Evolutionary conservation across 2,797 vertebrate genomes (phyloP).

Genomic region (Geotria australis): DNA sequence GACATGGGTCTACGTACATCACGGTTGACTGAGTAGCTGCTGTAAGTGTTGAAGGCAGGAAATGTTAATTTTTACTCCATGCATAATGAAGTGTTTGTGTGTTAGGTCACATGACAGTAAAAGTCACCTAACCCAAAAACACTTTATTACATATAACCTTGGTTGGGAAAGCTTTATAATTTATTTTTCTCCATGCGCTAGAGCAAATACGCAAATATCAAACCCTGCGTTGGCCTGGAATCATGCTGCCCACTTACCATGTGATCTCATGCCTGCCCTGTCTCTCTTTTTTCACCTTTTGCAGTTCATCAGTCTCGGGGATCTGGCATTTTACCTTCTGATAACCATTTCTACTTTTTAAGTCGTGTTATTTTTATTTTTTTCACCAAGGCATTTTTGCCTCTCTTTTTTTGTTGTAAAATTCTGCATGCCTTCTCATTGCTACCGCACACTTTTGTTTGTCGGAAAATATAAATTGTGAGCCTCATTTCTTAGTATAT

Average conservation of each 20-base stretch:
- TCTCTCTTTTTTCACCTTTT: conserved; percentile 11
- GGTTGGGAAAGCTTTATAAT: too few species aligned
- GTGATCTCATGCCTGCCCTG: neutral
- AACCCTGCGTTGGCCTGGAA: neutral
- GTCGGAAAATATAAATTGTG: neutral
- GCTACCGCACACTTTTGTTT: neutral
- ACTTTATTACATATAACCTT: too few species aligned
- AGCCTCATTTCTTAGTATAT: too few species aligned
- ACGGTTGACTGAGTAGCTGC: too few species aligned
- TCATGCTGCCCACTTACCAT: neutral
- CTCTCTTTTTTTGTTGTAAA: conserved; percentile 4
- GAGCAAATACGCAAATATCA: too few species aligned
- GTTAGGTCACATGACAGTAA: too few species aligned
- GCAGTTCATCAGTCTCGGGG: conserved; percentile 69
- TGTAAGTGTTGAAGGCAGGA: too few species aligned
- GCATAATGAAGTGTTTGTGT: too few species aligned
- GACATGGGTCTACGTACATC: too few species aligned
- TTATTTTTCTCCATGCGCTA: too few species aligned
- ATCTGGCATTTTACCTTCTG: conserved; percentile 98
- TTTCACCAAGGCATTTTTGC: conserved; percentile 5
- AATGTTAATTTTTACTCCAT: too few species aligned
- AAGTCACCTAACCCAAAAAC: too few species aligned
- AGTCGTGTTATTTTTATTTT: conserved; percentile 1
- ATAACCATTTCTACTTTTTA: conserved; percentile 57
- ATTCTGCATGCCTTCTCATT: conserved; percentile 26